phyloP scores from a whole-genome alignment of 2,888 invertebrate genomes.

The Leptinotarsa haldemani region DNA sequence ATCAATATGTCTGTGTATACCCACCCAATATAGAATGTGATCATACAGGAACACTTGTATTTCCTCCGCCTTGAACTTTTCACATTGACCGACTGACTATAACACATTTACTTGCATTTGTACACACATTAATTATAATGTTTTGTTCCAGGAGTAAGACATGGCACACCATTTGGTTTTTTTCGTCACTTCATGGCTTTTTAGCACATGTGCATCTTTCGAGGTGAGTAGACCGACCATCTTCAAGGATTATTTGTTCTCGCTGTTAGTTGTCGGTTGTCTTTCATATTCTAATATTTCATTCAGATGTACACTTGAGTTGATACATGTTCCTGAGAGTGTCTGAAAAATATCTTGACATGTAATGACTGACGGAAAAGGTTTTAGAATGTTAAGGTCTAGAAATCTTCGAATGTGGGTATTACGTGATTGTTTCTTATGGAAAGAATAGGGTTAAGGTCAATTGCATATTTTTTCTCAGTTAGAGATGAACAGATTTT shows the following conservation, averaged over 20 bases:
- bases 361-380: constrained; percentile 4
- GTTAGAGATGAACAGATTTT: neutral
- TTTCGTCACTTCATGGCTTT: constrained; percentile 60
- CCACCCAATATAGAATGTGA: neutral
- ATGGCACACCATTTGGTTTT: constrained; percentile 65
- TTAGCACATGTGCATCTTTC: constrained; percentile 51
- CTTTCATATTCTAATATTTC: constrained; percentile 15
- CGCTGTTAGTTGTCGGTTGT: constrained; percentile 14
- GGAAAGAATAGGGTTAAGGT: neutral
- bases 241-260: constrained; percentile 22
- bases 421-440: neutral
- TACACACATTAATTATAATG: constrained; percentile 51
- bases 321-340: neutral
- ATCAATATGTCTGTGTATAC: neutral
- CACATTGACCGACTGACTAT: constrained; percentile 10
- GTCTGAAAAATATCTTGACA: constrained; percentile 1
- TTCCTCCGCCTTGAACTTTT: constrained; percentile 21
- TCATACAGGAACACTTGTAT: constrained; percentile 8
- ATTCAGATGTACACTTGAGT: constrained; percentile 7
- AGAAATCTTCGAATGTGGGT: neutral
- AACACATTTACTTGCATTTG: neutral
- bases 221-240: constrained; percentile 47
- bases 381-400: constrained; percentile 17
- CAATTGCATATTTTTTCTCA: neutral
- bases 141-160: constrained; percentile 58